Base-by-base conservation (phyloP, 2,888 invertebrate genomes). In the Leptinotarsa rubiginosa region DNA sequence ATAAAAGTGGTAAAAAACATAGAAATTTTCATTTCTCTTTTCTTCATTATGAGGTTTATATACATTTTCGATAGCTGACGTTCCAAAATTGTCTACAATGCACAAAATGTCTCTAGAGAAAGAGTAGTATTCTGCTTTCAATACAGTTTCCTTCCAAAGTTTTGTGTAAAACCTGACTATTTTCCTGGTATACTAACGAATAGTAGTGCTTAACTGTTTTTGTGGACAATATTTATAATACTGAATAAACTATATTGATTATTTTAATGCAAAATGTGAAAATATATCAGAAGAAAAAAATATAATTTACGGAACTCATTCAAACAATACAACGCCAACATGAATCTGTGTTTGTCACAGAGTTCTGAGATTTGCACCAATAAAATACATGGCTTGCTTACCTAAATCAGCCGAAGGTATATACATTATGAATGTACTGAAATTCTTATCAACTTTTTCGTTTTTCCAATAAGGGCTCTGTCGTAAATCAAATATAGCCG, bases 381-480 rank as follows among this genome's bases (percentile, higher is more conserved):
- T 62, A n/a, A 62, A 62, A 62, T 41, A 31, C 62, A 41, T 31
- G 20, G 62, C 31, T 31, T 41, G 62, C 25, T 31, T n/a, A 31
- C 18, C 62, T 62, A 62, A 31, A 62, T 62, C 41, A 62, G n/a
- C 31, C 62, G 18, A 31, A n/a, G 41, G 62, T 62, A 31, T 31
- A 62, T 41, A 41, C 16, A 62, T 62, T 62, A 3, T 31, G 31
- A 10, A 41, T 62, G 31, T 62, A 41, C 16, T 62, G 62, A n/a
- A 62, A 41, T 41, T 10, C 56, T 56, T 62, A 16, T 25, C 10
- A 62, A 62, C 62, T 41, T 62, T 41, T 62, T 16, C 41, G 62
- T 31, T 62, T 62, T 62, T n/a, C 62, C 62, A 62, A 62, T 62
- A 31, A 62, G 31, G 56, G n/a, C 31, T 25, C 41, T 31, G n/a